Percentiles rank a stretch among this genome's conserved stretches.
phyloP scores from a whole-genome alignment of 37 sponge, comb jelly and placozoan species.

The Theonella swinhoei region DNA sequence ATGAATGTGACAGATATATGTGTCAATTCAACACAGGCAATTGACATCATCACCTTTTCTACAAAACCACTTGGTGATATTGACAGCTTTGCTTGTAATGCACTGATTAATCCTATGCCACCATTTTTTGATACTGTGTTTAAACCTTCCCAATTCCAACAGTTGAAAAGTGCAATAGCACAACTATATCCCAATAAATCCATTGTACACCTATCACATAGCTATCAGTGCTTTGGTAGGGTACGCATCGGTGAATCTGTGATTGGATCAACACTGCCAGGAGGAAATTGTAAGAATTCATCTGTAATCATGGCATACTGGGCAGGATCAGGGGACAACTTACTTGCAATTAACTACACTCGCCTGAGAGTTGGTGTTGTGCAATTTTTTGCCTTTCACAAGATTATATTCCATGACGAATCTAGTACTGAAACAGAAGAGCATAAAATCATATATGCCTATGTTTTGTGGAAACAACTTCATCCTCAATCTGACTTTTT shows the following conservation, averaged over 20 bases:
- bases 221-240: conserved; percentile 18
- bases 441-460: conserved; percentile 29
- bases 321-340: conserved; percentile 1
- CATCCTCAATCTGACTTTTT: conserved; percentile 25
- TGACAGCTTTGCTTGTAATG: not conserved
- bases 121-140: conserved; percentile 6
- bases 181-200: conserved; percentile 19
- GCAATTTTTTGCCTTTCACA: conserved; percentile 33
- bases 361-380: conserved; percentile 14
- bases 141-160: not conserved
- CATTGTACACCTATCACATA: not conserved
- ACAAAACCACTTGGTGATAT: too few species aligned
- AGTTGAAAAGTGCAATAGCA: not conserved
- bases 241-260: conserved; percentile 8
- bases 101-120: conserved; percentile 3
- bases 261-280: conserved; percentile 31
- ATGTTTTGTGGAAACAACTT: conserved; percentile 33
- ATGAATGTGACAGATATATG: not conserved
- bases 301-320: conserved; percentile 38
- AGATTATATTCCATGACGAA: not conserved
- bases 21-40: not conserved
- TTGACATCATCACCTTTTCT: not conserved
- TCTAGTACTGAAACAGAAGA: not conserved
- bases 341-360: conserved; percentile 1
- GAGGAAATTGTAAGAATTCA: conserved; percentile 15